A percentile compares a stretch with the other conserved stretches of the same genome.
Evolutionary conservation across 2,113 vertebrate genomes (phyloP).

Genomic region (Phrynosoma blainvillii): DNA sequence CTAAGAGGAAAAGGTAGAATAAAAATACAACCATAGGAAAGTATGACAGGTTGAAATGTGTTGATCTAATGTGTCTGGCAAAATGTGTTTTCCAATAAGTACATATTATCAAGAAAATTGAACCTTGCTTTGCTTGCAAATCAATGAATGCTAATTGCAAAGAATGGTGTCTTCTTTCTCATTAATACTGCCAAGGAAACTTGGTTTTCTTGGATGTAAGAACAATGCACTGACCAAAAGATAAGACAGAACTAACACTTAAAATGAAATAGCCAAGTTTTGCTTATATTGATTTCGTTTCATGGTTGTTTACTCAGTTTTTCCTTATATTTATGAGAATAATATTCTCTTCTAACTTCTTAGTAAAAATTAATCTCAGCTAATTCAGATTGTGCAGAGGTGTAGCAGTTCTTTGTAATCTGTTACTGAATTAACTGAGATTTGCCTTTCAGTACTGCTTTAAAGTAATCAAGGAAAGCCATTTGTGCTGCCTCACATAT

Average conservation of each 20-base stretch:
- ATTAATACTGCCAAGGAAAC: conserved; percentile 54
- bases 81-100: conserved; percentile 53
- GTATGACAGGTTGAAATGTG: conserved; percentile 33
- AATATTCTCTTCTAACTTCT: too few relatives aligned
- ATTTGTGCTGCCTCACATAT: not conserved
- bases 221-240: conserved; percentile 50
- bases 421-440: not conserved
- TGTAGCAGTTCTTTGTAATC: too few relatives aligned
- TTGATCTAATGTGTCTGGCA: conserved; percentile 42
- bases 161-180: conserved; percentile 64
- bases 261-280: conserved; percentile 55
- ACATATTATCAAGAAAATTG: conserved; percentile 59
- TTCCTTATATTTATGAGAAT: too few relatives aligned
- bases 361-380: too few relatives aligned
- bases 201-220: conserved; percentile 51
- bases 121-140: conserved; percentile 40
- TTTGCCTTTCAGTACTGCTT: conserved; percentile 5
- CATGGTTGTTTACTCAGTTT: conserved; percentile 41
- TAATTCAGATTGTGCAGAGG: too few relatives aligned
- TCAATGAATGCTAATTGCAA: conserved; percentile 67
- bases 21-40: conserved; percentile 13
- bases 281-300: conserved; percentile 57
- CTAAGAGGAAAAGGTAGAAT: not conserved
- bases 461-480: not conserved
- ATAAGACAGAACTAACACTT: conserved; percentile 26